phyloP scores from a whole-genome alignment of 2,888 invertebrate species.

The Melipona bicolor region DNA sequence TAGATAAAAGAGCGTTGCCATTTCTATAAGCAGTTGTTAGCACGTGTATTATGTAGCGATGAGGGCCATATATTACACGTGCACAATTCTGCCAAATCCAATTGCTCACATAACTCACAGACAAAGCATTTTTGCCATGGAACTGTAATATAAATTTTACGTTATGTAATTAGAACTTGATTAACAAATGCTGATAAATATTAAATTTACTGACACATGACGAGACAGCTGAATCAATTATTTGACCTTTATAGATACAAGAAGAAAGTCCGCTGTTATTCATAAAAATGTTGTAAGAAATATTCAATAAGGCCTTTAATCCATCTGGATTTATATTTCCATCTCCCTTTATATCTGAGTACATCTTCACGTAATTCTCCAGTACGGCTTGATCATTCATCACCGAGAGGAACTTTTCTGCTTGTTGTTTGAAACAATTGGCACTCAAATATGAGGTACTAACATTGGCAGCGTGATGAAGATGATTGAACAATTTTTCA shows the following conservation, averaged over 20 bases:
- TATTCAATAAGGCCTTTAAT: conserved; percentile 88
- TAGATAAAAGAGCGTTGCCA: conserved; percentile 77
- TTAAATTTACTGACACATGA: conserved; percentile 87
- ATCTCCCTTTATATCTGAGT: conserved; percentile 81
- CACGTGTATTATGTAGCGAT: conserved; percentile 88
- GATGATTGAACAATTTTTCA: conserved; percentile 88
- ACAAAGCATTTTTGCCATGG: conserved; percentile 90
- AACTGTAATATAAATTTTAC: conserved; percentile 85
- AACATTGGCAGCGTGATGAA: conserved; percentile 87
- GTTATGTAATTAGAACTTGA: not conserved
- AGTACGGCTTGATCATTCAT: conserved; percentile 86
- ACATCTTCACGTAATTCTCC: conserved; percentile 89
- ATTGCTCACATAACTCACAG: conserved; percentile 91
- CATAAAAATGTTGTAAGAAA: conserved; percentile 92
- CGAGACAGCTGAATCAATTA: conserved; percentile 89
- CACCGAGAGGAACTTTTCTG: conserved; percentile 87
- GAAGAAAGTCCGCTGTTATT: conserved; percentile 88
- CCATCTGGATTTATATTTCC: conserved; percentile 87
- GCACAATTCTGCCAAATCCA: conserved; percentile 93
- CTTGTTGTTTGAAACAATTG: conserved; percentile 89
- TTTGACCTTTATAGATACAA: conserved; percentile 89
- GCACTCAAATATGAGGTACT: conserved; percentile 88
- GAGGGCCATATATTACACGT: conserved; percentile 90
- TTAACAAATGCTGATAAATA: conserved; percentile 16
- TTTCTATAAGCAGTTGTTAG: conserved; percentile 86